Percentiles rank a stretch among this genome's conserved stretches.
Conservation (phyloP, 2,113 vertebrate species). For the Spilogale gracilis region DNA sequence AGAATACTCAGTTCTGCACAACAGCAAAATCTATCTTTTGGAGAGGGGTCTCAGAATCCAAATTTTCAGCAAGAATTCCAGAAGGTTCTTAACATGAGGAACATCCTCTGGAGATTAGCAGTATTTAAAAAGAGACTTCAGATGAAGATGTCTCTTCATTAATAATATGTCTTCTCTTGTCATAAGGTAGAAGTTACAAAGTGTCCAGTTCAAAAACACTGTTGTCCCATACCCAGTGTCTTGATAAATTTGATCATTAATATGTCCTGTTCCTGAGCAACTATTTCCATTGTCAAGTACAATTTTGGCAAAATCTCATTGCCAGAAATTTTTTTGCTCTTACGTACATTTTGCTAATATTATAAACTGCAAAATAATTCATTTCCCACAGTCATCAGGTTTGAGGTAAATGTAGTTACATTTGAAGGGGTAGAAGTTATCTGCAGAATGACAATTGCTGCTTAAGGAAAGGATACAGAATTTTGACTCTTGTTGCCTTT, state of each 20-base stretch:
- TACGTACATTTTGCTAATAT: constrained; percentile 31
- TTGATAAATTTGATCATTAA: neutral
- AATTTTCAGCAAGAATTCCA: neutral
- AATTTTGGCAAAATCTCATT: constrained; percentile 13
- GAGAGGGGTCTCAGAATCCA: neutral
- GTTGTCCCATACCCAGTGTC: neutral
- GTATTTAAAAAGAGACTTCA: neutral
- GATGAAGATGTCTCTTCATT: neutral
- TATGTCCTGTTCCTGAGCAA: neutral
- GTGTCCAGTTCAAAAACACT: neutral
- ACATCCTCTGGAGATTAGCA: neutral
- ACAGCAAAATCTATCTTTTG: constrained; percentile 4
- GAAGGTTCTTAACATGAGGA: neutral
- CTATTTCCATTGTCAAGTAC: neutral
- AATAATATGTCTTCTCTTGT: neutral
- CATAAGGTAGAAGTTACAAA: constrained; percentile 15
- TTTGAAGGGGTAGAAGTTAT: neutral
- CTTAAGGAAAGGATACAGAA: neutral
- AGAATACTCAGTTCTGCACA: neutral
- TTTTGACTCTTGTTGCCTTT: neutral
- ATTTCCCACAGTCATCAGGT: neutral
- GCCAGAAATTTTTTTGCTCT: constrained; percentile 5
- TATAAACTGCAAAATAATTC: neutral
- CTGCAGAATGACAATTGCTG: neutral
- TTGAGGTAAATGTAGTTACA: neutral